A percentile compares a stretch with the other conserved stretches of the same genome.
Evolutionary conservation across 2,797 vertebrate species (phyloP).

Genomic region (Melanotaenia nigrans): DNA sequence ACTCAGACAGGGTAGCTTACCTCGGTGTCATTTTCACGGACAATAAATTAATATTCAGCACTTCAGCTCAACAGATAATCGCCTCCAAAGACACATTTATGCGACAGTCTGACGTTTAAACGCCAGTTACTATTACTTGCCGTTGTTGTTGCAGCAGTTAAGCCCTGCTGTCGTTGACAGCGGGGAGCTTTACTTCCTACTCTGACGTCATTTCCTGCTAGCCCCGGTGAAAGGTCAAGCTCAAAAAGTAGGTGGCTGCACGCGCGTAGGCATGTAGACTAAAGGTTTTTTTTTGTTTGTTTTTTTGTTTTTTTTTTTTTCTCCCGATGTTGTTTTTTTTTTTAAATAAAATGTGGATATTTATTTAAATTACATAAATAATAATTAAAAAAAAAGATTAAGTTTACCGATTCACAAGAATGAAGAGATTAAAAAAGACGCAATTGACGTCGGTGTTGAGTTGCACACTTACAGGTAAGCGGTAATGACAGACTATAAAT

Average conservation of each 20-base stretch:
- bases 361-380: not conserved
- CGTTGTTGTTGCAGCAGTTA: conserved; percentile 3
- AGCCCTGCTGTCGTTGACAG: conserved; percentile 28
- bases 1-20: conserved; percentile 54
- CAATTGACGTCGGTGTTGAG: not conserved
- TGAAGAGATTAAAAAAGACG: not conserved
- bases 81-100: conserved; percentile 14
- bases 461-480: conserved; percentile 8
- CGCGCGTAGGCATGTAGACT: not conserved
- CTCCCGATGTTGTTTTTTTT: not conserved
- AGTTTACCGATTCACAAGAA: not conserved
- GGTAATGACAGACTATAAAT: conserved; percentile 7
- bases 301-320: not conserved
- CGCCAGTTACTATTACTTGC: not conserved
- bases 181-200: conserved; percentile 59
- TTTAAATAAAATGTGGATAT: not conserved
- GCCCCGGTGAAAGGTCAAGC: conserved; percentile 29
- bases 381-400: not conserved
- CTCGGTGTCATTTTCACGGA: conserved; percentile 67
- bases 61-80: conserved; percentile 15
- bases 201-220: conserved; percentile 68
- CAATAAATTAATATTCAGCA: conserved; percentile 13
- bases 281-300: not conserved
- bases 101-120: not conserved
- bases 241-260: not conserved